These are phyloP conservation scores for Clusia tigrina DNA, from an alignment of 2,888 invertebrate genomes.

Conservation along the genomic window DNA sequence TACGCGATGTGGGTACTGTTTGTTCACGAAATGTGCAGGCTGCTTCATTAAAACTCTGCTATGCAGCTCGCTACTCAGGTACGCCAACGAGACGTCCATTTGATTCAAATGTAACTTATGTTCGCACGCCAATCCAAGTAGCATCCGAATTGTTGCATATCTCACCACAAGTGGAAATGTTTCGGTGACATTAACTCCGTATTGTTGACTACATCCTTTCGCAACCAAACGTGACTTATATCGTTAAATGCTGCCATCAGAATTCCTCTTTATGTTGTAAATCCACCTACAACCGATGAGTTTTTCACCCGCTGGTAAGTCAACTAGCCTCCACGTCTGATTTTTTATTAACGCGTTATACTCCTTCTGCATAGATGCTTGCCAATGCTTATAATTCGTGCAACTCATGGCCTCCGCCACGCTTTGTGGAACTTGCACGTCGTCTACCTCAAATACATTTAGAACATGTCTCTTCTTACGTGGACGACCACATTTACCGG, in stretches of 20 bases:
- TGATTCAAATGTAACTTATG: constrained; percentile 35
- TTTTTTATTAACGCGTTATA: no score
- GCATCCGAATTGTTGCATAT: constrained; percentile 34
- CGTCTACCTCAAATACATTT: no score
- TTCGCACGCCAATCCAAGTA: constrained; percentile 38
- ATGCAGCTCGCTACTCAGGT: constrained; percentile 38
- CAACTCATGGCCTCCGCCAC: no score
- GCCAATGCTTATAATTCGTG: no score
- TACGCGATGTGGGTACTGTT: no score
- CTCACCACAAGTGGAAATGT: constrained; percentile 37
- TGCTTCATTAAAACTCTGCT: constrained; percentile 36
- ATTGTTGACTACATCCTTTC: constrained; percentile 33
- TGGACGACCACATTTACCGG: no score
- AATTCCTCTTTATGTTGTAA: constrained; percentile 29
- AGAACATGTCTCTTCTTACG: no score
- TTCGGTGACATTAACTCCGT: constrained; percentile 32
- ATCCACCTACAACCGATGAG: constrained; percentile 39
- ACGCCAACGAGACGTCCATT: constrained; percentile 38
- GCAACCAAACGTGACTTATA: constrained; percentile 34
- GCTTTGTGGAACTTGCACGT: no score
- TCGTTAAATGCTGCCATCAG: constrained; percentile 28
- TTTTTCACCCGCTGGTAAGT: no score
- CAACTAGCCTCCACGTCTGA: no score
- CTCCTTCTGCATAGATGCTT: no score
- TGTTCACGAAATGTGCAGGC: constrained; percentile 27